Base-by-base conservation (phyloP, 2,113 vertebrate species). In the Trematomus loennbergii region DNA sequence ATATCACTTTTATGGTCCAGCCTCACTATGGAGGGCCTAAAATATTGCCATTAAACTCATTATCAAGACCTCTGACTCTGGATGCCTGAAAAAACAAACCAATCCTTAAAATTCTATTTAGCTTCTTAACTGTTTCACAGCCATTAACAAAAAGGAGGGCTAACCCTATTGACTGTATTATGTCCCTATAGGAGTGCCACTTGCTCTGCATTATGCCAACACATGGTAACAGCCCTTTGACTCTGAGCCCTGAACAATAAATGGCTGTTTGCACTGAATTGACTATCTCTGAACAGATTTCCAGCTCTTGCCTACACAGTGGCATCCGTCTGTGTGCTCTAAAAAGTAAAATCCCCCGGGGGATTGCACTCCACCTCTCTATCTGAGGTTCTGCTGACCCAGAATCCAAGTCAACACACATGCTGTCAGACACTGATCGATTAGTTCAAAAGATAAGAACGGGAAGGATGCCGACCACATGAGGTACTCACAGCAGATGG, bases 361-460 rank as follows among this genome's bases (percentile, higher is more conserved):
- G 75, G 80, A 80, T 9, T 36, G 29, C 54, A 48, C 83, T 87
- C 79, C 71, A 71, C 82, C 57, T 52, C 66, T 65, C 58, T 75
- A 72, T 73, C 79, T 59, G 72, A 46, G 9, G 6, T 90, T 94
- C 81, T 94, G 91, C 92, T 93, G 93, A 94, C 85, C 88, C 85
- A 86, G 68, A 87, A 88, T 80, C 76, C 55, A 84, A 87, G 81
- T 85, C 72, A 88, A 90, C 86, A 75, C 9, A 29, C 22, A 76
- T 72, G 73, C 83, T 79, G 76, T 49, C 63, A 45, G 76, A 46
- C 63, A 45, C 73, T 9, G 53, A 93, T 92, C 62, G 63, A 93
- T 94, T 72, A 17, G 54, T 22, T 60, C 63, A 57, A 75, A 82
- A 65, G 75, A 70, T 61, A 55, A 75, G 59, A 61, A 33, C 45